Conservation (phyloP, 2,113 vertebrate species). For the Xerus inauris region DNA sequence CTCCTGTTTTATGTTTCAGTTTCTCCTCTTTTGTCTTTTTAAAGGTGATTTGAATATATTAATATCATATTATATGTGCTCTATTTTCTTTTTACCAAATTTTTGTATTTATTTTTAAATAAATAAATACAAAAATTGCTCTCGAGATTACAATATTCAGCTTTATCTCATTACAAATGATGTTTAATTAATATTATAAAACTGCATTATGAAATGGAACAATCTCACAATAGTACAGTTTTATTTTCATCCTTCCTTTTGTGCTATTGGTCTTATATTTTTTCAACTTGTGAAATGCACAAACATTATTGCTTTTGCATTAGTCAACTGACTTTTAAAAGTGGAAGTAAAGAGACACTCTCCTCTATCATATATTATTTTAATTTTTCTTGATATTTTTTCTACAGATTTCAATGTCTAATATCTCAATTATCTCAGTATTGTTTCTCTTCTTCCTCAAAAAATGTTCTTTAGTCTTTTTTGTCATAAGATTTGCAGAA, state of each 20-base stretch:
- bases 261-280: background rate
- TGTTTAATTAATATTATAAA: background rate
- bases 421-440: background rate
- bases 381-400: background rate
- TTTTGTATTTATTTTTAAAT: background rate
- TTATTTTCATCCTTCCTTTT: background rate
- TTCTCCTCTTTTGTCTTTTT: background rate
- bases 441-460: background rate
- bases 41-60: background rate
- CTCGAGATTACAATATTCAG: background rate
- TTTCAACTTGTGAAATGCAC: background rate
- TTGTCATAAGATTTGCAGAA: background rate
- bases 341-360: background rate
- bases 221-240: background rate
- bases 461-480: background rate
- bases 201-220: background rate
- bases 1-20: background rate
- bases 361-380: background rate
- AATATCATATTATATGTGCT: background rate
- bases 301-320: background rate
- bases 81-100: background rate
- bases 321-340: slow-evolving; percentile 3
- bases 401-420: background rate
- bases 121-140: too few relatives aligned
- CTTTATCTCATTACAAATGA: background rate